Conservation (phyloP, 1,140 invertebrate species). For the Orussus abietinus region DNA sequence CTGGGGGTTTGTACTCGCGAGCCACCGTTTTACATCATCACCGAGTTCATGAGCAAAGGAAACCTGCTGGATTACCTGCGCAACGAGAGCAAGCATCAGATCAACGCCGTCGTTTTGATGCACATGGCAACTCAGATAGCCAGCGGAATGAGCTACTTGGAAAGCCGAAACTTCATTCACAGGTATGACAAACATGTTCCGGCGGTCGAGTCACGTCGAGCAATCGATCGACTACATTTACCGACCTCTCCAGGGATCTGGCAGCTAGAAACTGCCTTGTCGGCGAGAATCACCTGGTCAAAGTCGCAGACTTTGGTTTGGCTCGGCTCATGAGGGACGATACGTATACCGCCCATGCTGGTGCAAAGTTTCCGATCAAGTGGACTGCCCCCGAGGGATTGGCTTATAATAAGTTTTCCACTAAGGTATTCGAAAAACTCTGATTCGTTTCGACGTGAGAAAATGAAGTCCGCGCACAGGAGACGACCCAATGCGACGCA, state of each 20-base stretch:
- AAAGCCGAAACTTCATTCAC: slow-evolving; percentile 95
- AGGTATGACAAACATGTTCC: too few species aligned
- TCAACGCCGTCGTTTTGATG: slow-evolving; percentile 93
- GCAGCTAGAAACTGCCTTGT: slow-evolving; percentile 98
- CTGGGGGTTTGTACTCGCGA: slow-evolving; percentile 95
- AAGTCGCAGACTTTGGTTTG: slow-evolving; percentile 96
- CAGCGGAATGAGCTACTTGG: slow-evolving; percentile 97
- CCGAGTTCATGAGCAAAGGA: slow-evolving; percentile 98
- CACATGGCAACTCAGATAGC: slow-evolving; percentile 99
- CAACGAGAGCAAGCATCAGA: slow-evolving; percentile 81
- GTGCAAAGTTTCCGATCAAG: slow-evolving; percentile 99
- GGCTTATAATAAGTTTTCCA: slow-evolving; percentile 98
- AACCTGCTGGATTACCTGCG: slow-evolving; percentile 95
- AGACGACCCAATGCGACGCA: too few species aligned
- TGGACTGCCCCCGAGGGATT: slow-evolving; percentile 99
- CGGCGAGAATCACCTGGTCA: slow-evolving; percentile 92
- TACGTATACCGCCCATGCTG: slow-evolving; percentile 95
- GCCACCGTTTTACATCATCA: slow-evolving; percentile 99
- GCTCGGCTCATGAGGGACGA: slow-evolving; percentile 96
- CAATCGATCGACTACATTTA: not conserved
- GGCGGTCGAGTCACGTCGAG: too few species aligned
- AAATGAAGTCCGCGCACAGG: not conserved
- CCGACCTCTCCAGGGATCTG: slow-evolving; percentile 73
- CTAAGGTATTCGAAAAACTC: too few species aligned
- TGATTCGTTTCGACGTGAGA: too few species aligned